Percentiles rank a stretch among this genome's conserved stretches.
Conservation (phyloP, 1,140 invertebrate genomes). For the Papilio xuthus region DNA sequence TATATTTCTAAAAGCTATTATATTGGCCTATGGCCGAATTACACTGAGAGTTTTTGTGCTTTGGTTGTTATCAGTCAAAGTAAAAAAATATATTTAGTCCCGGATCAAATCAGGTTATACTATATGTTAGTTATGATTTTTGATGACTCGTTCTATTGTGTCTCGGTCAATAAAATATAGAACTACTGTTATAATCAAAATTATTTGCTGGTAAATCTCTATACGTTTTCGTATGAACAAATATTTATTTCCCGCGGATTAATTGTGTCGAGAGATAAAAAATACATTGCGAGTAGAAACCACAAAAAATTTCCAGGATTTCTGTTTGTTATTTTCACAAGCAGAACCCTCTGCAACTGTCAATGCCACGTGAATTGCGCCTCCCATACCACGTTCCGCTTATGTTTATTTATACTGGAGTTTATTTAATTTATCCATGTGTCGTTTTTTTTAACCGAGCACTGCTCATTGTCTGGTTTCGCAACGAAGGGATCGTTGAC, state of each 20-base stretch:
- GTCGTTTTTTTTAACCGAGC: slow-evolving; percentile 43
- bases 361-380: slow-evolving; percentile 39
- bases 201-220: not conserved
- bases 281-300: slow-evolving; percentile 16
- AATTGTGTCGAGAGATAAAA: not conserved
- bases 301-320: slow-evolving; percentile 15
- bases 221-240: not conserved
- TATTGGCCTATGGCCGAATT: not conserved
- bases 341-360: slow-evolving; percentile 46
- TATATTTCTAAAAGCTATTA: not conserved
- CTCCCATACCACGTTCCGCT: slow-evolving; percentile 46
- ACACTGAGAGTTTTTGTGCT: not conserved
- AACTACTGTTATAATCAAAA: not conserved
- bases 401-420: slow-evolving; percentile 52
- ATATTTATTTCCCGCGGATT: not conserved
- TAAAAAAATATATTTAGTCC: no score
- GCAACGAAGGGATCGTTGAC: slow-evolving; percentile 31
- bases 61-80: not conserved
- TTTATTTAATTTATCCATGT: slow-evolving; percentile 55
- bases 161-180: no score
- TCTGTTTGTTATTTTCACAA: slow-evolving; percentile 40
- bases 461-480: slow-evolving; percentile 31
- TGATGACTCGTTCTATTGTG: no score
- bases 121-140: no score
- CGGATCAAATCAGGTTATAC: no score